Evolutionary conservation across 2,113 vertebrate genomes (phyloP), one percentile per base, ranked within the genome.

Genomic region (Tragulus kanchil): DNA sequence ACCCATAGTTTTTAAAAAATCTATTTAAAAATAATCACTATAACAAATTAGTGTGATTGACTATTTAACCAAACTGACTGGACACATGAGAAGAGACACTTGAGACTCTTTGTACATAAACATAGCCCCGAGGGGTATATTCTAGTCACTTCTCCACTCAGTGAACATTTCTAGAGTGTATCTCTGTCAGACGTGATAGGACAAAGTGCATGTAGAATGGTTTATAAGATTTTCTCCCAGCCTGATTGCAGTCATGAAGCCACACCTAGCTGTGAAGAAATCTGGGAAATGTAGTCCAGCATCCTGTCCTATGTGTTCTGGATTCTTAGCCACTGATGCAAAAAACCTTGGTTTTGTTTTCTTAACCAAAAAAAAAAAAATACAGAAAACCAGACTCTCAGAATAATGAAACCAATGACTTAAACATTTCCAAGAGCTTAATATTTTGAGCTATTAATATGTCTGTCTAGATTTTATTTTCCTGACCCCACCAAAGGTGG

Each of bases 381-480:
- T 71, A 1, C 50, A 50, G 73, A 91, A 97, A 85, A 89, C 10
- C 16, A 87, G 79, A 61, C 23, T 59, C 36, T 93, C 73, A 88
- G 31, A 95, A 92, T 96, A 84, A 73, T 54, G 69, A 95, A 94
- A 94, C 25, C 50, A 69, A 56, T 83, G 31, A 96, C 88, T 59
- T 83, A 90, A 90, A 67, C 93, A 94, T 93, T 94, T 92, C 42
- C 28, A 90, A 92, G 64, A 87, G 52, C 62, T 94, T 81, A 90
- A 56, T 90, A 21, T 56, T 65, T 89, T 36, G 17, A 25, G 78
- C 54, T 69, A 13, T 73, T 73, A 14, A 73, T 73, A 7, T 77
- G 25, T 93, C 54, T 73, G 5, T 85, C 84, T 77, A 89, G 71
- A 95, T 95, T 92, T 92, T 93, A 64, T 95, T 94, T 96, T 83